Base-by-base conservation (phyloP, 2,888 invertebrate genomes). In the Parnassius apollo region DNA sequence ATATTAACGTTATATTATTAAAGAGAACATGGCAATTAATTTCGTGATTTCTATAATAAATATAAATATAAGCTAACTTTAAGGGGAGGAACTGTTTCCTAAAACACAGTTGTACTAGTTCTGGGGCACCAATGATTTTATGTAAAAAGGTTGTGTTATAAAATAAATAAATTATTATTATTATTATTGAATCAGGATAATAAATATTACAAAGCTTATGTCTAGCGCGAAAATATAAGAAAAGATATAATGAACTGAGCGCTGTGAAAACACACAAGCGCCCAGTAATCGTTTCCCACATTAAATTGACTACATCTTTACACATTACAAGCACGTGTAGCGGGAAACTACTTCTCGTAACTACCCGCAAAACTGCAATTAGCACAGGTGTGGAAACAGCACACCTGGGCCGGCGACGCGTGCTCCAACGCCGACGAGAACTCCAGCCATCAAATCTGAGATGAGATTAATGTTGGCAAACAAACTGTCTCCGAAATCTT, bases 311-410 rank as follows among this genome's bases (percentile, higher is more conserved):
- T 44, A 22, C 9, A 59, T 18, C 50, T 56, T 56, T 51, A 49
- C 48, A 42, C 60, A 55, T 60, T 55, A 22, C 42, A 25, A 11
- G 45, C 55, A 61, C 55, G 61, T 55, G 50, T 45, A 46, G 46
- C 22, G n/a, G 44, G 46, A 58, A 51, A 49, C 60, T 54, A 60
- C 54, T 49, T 25, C 57, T 35, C 56, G 12, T 4, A 61, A 61
- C 57, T 61, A 57, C 45, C 61, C 57, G 61, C 52, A 22, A 57
- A 61, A 61, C 57, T 57, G 61, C 61, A 61, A 61, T 61, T 61
- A 61, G 61, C 57, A 12, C 57, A 57, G 61, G 61, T 61, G 61
- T 13, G 45, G 45, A 9, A 1, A 12, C 42, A 4, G 12, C 22
- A 22, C 56, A 48, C 46, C 56, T 48, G 56, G 13, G 48, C 56